Base-by-base conservation (phyloP, 1,140 invertebrate genomes). In the Linepithema humile region DNA sequence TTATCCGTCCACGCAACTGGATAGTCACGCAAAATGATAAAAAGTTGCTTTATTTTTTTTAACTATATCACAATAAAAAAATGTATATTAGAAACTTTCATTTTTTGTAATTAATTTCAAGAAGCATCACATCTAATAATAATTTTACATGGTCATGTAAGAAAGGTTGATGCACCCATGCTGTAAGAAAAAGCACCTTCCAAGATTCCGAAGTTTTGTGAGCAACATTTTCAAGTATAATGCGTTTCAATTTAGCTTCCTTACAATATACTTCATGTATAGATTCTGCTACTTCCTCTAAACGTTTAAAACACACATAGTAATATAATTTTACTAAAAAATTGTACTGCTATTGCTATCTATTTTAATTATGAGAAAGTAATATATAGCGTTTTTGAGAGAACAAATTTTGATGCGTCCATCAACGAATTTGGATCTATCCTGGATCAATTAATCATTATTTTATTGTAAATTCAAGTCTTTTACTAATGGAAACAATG, bases 121-220 rank as follows among this genome's bases (percentile, higher is more conserved):
- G 55, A 2, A 93, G 86, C 77, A 93, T 88, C 26, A 89, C 87
- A 73, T 93, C 91, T 45, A 93, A 72, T 62, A 65, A 73, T 48
- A 65, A 78, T 10, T 45, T 85, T 55, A 92, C 20, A 80, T 87
- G 83, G 43, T 90, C 75, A 43, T 89, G 43, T 70, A 93, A 50
- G 40, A 87, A 84, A 32, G 91, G 86, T 74, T 93, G 89, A 78
- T 92, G 80, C 9, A 90, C 80, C 92, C 92, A 93, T n/a, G 89
- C 74, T 17, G 92, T 89, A 7, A 92, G 67, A 70, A 92, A 86
- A 26, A 92, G 83, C 85, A 92, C 91, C 88, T 92, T 90, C 85
- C 60, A 87, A 43, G 87, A 85, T 26, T 92, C 88, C 12, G 55
- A 72, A 82, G 74, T 62, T 88, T 90, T 64, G 53, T 93, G 92